Evolutionary conservation across 2,888 invertebrate species (phyloP).

Genomic region (Pseudococcus jackbeardsleyi): DNA sequence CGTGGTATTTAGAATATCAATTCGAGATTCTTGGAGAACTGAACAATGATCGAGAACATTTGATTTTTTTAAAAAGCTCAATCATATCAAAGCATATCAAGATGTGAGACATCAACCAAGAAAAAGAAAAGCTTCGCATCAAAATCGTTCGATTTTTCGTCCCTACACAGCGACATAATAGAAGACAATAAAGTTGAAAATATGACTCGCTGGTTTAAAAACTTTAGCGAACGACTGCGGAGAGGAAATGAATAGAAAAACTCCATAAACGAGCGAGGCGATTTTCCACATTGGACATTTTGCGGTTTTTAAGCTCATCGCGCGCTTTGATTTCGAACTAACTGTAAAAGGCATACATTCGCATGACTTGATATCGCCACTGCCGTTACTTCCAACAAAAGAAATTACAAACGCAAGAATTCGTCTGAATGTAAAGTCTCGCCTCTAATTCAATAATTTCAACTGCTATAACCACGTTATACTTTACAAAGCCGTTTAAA

Average conservation of each 20-base stretch:
- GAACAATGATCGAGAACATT: no score
- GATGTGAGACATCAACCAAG: no score
- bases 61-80: background rate
- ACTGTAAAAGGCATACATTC: background rate
- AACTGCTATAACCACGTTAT: background rate
- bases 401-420: constrained; percentile 22
- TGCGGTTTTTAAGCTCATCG: constrained; percentile 6
- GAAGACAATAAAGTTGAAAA: background rate
- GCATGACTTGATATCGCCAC: background rate
- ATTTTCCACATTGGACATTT: background rate
- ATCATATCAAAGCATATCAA: background rate
- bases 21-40: no score
- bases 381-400: background rate
- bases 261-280: background rate
- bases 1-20: no score
- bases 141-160: background rate
- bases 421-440: background rate
- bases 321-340: background rate
- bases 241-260: constrained; percentile 12
- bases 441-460: constrained; percentile 10
- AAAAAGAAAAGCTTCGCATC: background rate
- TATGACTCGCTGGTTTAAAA: background rate
- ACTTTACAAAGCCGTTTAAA: background rate
- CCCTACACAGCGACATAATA: background rate
- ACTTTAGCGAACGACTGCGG: background rate